phyloP scores from a whole-genome alignment of 2,888 invertebrate species.

The Leptura quadrifasciata region DNA sequence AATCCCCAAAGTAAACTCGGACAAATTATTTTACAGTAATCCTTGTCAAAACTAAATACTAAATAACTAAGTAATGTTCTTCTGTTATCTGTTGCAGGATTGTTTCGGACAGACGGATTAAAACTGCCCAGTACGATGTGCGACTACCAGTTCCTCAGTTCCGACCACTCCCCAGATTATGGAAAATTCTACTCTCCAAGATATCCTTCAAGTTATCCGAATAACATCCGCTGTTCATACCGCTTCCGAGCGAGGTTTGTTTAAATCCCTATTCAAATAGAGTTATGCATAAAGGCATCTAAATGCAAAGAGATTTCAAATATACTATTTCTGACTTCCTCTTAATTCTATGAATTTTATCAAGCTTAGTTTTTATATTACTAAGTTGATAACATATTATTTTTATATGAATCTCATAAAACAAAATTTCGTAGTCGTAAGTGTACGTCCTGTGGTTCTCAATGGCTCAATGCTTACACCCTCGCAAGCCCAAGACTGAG shows the following conservation, averaged over 20 bases:
- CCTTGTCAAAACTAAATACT: constrained; percentile 21
- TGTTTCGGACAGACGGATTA: constrained; percentile 88
- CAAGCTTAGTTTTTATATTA: not conserved
- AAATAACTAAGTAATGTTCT: constrained; percentile 24
- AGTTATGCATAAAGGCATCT: constrained; percentile 1
- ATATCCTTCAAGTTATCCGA: constrained; percentile 96
- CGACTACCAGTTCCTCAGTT: constrained; percentile 89
- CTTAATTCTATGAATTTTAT: not conserved
- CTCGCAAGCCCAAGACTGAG: too few relatives aligned
- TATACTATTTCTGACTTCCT: not conserved
- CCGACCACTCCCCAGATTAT: constrained; percentile 81
- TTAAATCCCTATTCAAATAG: constrained; percentile 13
- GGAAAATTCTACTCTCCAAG: constrained; percentile 93
- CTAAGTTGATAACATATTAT: too few relatives aligned
- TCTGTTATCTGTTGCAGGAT: constrained; percentile 76
- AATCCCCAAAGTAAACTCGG: constrained; percentile 26
- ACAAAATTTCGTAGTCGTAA: too few relatives aligned
- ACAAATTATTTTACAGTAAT: constrained; percentile 30
- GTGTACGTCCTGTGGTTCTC: too few relatives aligned
- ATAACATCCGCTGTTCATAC: constrained; percentile 92
- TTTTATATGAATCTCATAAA: too few relatives aligned
- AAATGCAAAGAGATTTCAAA: not conserved
- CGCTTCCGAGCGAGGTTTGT: constrained; percentile 89
- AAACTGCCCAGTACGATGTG: constrained; percentile 86
- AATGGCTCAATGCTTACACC: too few relatives aligned